These are phyloP conservation scores for Laspeyria flexula DNA, from an alignment of 2,888 invertebrate genomes.

Conservation along the genomic window DNA sequence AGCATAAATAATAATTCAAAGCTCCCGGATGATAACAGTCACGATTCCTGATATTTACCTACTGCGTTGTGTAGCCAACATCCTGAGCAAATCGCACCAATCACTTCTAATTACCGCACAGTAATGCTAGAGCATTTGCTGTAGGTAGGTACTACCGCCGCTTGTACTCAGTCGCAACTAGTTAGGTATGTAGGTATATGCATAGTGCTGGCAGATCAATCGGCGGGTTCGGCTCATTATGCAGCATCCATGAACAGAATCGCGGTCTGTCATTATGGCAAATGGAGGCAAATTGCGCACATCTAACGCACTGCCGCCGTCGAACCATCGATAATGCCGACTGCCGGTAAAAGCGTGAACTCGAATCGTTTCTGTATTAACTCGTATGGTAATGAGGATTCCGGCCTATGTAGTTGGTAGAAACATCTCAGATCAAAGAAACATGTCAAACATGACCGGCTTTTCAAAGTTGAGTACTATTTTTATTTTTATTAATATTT, in stretches of 20 bases:
- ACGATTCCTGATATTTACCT: slow-evolving; percentile 26
- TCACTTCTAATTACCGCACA: slow-evolving; percentile 50
- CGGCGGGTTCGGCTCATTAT: slow-evolving; percentile 81
- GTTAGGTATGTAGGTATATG: slow-evolving; percentile 30
- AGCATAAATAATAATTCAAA: slow-evolving; percentile 9
- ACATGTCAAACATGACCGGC: too few species aligned
- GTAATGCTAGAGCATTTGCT: slow-evolving; percentile 39
- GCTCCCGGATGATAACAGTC: slow-evolving; percentile 24
- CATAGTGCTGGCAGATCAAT: slow-evolving; percentile 63
- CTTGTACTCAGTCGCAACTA: slow-evolving; percentile 14
- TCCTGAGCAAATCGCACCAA: slow-evolving; percentile 47
- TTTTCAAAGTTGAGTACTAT: too few species aligned
- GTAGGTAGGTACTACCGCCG: slow-evolving; percentile 34
- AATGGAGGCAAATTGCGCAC: slow-evolving; percentile 84
- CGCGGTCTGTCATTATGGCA: slow-evolving; percentile 82
- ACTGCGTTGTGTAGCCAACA: slow-evolving; percentile 19
- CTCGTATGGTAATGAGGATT: slow-evolving; percentile 68
- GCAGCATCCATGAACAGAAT: slow-evolving; percentile 66
- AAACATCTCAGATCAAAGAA: too few species aligned
- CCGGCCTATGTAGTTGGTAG: slow-evolving; percentile 23
- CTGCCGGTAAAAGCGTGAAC: slow-evolving; percentile 73
- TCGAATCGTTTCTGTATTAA: slow-evolving; percentile 56
- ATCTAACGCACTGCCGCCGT: slow-evolving; percentile 77
- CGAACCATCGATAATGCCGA: slow-evolving; percentile 59
- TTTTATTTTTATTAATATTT: too few species aligned